phyloP scores from a whole-genome alignment of 2,797 vertebrate genomes.

The Echiichthys vipera region DNA sequence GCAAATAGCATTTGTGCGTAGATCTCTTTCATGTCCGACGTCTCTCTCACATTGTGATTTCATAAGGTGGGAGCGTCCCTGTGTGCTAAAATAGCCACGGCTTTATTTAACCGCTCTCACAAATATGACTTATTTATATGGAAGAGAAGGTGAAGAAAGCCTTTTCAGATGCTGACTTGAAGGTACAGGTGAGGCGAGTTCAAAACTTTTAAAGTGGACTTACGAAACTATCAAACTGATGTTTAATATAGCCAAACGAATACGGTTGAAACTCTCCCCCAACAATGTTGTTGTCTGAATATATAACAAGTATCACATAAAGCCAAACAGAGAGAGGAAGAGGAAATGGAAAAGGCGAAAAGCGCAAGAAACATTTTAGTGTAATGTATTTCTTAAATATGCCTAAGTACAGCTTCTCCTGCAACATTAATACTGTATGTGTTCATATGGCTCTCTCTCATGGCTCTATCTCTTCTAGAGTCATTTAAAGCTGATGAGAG shows the following conservation, averaged over 20 bases:
- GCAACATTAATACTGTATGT: constrained; percentile 42
- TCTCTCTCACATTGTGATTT: constrained; percentile 73
- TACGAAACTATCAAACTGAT: constrained; percentile 22
- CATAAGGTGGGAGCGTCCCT: constrained; percentile 62
- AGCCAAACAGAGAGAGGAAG: constrained; percentile 4
- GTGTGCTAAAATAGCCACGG: constrained; percentile 62
- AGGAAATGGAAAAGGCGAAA: constrained; percentile 10
- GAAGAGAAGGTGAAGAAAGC: constrained; percentile 69
- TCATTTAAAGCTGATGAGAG: constrained; percentile 70
- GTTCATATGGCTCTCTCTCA: constrained; percentile 67
- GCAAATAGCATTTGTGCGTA: constrained; percentile 16
- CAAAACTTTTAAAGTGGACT: constrained; percentile 25
- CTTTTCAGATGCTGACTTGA: constrained; percentile 41
- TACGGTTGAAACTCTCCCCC: constrained; percentile 3
- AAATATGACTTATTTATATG: constrained; percentile 78
- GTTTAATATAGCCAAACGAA: constrained; percentile 34
- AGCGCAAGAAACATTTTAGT: neutral
- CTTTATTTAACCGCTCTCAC: constrained; percentile 63
- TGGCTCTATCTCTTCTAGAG: constrained; percentile 72
- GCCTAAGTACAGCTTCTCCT: constrained; percentile 33
- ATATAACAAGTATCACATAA: constrained; percentile 7
- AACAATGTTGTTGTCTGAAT: constrained; percentile 9
- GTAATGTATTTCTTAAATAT: constrained; percentile 21
- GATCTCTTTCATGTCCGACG: constrained; percentile 48
- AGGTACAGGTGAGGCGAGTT: constrained; percentile 43